Percentiles rank a stretch among this genome's conserved stretches.
Conservation (phyloP, 23 tunicate species). For the Oikopleura albicans region DNA sequence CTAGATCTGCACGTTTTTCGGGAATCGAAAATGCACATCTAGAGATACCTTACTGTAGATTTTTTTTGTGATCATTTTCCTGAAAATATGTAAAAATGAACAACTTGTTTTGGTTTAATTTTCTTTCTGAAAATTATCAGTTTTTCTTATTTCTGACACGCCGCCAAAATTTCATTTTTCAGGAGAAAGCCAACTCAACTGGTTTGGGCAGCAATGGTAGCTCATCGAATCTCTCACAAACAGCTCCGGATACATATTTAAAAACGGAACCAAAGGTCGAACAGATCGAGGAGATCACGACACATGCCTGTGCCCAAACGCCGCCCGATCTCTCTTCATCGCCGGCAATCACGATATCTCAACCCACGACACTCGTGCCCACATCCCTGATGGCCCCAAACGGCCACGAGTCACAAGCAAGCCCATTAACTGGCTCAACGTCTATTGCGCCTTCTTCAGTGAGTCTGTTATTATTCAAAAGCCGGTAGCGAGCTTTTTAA, state of each 20-base stretch:
- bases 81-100: no score
- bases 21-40: no score
- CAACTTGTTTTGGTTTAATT: no score
- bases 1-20: no score
- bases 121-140: no score
- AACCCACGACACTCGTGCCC: background rate
- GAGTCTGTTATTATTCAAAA: no score
- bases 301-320: background rate
- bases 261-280: conserved; percentile 13
- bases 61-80: no score
- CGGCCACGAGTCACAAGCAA: background rate
- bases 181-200: background rate
- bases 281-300: background rate
- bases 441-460: background rate
- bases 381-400: background rate
- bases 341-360: background rate
- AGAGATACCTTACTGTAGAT: no score
- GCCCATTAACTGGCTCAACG: background rate
- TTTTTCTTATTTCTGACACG: background rate
- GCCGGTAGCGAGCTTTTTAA: no score
- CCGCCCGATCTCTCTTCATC: background rate
- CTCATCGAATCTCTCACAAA: background rate
- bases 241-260: background rate
- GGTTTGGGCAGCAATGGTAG: background rate
- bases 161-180: background rate